phyloP scores from a whole-genome alignment of 2,797 vertebrate species.

The Ammospiza maritima region DNA sequence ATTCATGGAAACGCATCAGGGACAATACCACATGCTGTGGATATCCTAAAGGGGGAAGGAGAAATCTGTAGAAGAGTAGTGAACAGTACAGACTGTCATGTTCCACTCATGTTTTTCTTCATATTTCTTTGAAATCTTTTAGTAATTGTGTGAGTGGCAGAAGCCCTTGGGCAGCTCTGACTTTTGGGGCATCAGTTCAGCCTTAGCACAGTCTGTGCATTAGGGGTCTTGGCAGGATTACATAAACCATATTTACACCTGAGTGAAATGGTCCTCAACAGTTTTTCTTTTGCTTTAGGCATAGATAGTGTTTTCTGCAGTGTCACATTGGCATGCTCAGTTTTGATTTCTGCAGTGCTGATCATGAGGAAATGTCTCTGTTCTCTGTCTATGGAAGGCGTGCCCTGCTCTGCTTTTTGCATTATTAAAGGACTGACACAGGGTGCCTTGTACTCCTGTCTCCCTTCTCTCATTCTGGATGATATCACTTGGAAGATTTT shows the following conservation, averaged over 20 bases:
- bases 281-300: constrained; percentile 1
- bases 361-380: neutral
- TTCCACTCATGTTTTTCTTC: neutral
- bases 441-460: neutral
- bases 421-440: neutral
- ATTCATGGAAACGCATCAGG: neutral
- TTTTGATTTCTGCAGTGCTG: neutral
- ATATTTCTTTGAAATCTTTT: constrained; percentile 31
- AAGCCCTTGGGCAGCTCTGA: constrained; percentile 20
- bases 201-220: neutral
- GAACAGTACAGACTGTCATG: neutral
- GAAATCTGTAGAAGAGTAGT: neutral
- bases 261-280: neutral
- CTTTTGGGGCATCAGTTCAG: neutral
- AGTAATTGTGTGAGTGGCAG: neutral
- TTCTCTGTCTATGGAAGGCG: accelerated
- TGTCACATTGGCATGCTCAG: neutral
- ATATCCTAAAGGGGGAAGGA: constrained; percentile 11
- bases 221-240: neutral
- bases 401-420: neutral
- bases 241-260: constrained; percentile 13
- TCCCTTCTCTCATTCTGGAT: neutral
- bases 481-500: neutral
- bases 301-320: neutral
- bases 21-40: constrained; percentile 26